A percentile compares a stretch with the other conserved stretches of the same genome.
Conservation (phyloP, 2,888 invertebrate genomes). For the Ceraclea dissimilis region DNA sequence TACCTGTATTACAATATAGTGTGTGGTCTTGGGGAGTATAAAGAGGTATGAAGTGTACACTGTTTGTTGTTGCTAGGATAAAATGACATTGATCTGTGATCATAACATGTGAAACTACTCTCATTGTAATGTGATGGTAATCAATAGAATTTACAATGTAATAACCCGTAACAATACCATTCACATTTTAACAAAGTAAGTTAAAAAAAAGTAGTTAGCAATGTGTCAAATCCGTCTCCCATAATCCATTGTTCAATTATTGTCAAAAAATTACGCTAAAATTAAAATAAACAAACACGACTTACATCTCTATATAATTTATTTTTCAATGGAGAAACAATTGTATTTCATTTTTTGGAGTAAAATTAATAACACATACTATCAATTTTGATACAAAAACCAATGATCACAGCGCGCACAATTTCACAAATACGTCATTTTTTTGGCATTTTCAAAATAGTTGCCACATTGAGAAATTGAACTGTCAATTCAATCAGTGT, state of each 20-base stretch:
- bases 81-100: neutral
- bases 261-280: too few relatives aligned
- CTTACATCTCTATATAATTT: neutral
- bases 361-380: too few relatives aligned
- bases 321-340: neutral
- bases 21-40: too few relatives aligned
- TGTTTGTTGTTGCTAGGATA: slow-evolving; percentile 1
- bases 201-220: neutral
- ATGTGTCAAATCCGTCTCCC: neutral
- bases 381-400: neutral
- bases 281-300: neutral
- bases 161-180: neutral
- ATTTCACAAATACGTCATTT: slow-evolving; percentile 3
- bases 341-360: neutral
- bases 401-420: neutral
- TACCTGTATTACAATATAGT: too few relatives aligned
- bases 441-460: slow-evolving; percentile 19
- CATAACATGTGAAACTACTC: neutral
- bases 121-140: neutral
- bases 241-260: too few relatives aligned
- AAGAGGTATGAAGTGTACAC: neutral
- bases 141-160: neutral
- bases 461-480: slow-evolving; percentile 8
- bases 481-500: neutral
- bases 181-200: neutral